Percentiles rank a stretch among this genome's conserved stretches.
Evolutionary conservation across 37 sponge, comb jelly and placozoan species (phyloP).

Genomic region (Axinella damicornis): DNA sequence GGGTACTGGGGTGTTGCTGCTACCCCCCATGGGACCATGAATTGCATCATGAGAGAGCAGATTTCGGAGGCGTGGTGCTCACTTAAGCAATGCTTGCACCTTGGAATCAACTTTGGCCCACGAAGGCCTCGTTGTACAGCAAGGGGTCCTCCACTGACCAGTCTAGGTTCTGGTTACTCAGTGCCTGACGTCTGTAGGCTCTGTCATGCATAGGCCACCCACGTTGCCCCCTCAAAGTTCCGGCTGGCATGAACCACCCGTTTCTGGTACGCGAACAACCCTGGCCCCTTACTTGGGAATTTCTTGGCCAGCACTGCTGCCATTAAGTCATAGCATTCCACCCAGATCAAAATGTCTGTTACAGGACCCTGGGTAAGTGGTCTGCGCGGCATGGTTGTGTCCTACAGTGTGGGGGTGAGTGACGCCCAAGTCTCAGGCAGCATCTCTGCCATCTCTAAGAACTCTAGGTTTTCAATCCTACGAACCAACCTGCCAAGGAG

Average conservation of each 20-base stretch:
- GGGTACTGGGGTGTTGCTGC: too few species aligned
- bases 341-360: conserved; percentile 40
- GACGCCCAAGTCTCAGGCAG: too few species aligned
- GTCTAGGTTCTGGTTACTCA: conserved; percentile 16
- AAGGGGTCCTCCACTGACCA: conserved; percentile 32
- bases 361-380: not conserved
- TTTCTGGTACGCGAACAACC: conserved; percentile 24
- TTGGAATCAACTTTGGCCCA: not conserved
- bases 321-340: conserved; percentile 32
- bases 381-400: too few species aligned
- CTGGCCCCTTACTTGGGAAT: conserved; percentile 15
- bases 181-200: conserved; percentile 18
- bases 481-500: too few species aligned
- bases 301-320: conserved; percentile 20
- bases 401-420: too few species aligned
- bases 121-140: conserved; percentile 49
- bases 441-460: too few species aligned
- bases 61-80: not conserved
- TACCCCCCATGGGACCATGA: too few species aligned
- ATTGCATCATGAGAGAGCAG: not conserved
- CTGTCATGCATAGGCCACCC: conserved; percentile 14
- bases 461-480: too few species aligned
- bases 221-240: too few species aligned
- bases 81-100: conserved; percentile 8
- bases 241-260: too few species aligned